Conservation (phyloP, 2,888 invertebrate genomes). For the Spilarctia lutea region DNA sequence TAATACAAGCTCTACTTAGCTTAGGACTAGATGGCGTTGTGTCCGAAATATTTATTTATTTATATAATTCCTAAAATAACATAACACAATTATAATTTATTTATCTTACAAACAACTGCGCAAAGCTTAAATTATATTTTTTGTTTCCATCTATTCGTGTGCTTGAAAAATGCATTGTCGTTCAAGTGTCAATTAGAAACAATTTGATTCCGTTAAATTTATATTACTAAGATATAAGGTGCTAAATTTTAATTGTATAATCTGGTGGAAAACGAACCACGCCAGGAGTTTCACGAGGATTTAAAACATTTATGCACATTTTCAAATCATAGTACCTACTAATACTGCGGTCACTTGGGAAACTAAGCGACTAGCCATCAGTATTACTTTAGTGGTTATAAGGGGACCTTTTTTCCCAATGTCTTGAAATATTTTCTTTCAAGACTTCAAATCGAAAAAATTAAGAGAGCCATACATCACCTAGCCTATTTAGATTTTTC, state of each 20-base stretch:
- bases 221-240: background rate
- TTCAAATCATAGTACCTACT: background rate
- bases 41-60: no score
- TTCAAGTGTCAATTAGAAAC: background rate
- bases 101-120: background rate
- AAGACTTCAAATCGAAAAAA: background rate
- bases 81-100: background rate
- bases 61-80: background rate
- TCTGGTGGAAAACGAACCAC: background rate
- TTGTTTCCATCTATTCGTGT: background rate
- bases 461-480: background rate
- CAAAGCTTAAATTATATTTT: background rate
- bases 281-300: background rate
- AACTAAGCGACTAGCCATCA: background rate
- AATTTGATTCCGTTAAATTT: background rate
- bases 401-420: background rate
- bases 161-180: background rate
- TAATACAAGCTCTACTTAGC: no score
- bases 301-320: background rate
- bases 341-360: background rate
- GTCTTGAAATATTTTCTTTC: background rate
- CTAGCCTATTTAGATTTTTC: background rate
- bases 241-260: background rate
- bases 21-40: no score
- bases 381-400: background rate